Conservation (phyloP, 2,113 vertebrate genomes). For the Natator depressus region DNA sequence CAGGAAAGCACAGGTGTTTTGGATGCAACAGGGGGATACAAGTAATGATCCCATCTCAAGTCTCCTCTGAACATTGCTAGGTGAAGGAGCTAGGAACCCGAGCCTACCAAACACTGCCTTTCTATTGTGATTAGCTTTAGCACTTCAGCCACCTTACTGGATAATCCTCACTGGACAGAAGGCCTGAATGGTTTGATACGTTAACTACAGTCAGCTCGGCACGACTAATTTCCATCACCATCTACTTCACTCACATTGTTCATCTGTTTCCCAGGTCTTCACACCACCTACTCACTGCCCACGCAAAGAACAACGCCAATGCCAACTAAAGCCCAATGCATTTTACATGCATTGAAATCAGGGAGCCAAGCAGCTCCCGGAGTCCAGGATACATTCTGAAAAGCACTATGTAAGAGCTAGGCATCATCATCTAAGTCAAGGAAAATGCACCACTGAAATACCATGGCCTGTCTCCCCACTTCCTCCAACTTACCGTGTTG, state of each 20-base stretch:
- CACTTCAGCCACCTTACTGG: background rate
- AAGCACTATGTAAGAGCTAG: background rate
- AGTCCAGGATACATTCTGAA: background rate
- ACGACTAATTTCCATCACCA: background rate
- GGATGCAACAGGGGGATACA: background rate
- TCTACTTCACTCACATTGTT: background rate
- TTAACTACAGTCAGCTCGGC: background rate
- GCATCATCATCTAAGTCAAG: background rate
- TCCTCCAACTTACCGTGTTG: background rate
- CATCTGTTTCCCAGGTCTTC: background rate
- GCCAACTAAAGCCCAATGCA: background rate
- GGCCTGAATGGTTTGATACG: background rate
- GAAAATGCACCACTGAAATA: background rate
- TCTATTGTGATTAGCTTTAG: background rate
- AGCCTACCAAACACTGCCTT: background rate
- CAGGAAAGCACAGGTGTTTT: background rate
- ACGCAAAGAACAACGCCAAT: background rate
- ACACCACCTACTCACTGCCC: background rate
- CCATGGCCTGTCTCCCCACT: background rate
- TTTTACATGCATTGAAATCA: background rate
- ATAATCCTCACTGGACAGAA: background rate
- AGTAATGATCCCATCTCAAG: accelerated
- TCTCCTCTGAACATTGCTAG: background rate
- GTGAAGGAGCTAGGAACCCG: accelerated
- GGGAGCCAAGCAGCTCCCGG: background rate